Percentiles rank a stretch among this genome's conserved stretches.
Evolutionary conservation across 1,140 invertebrate species (phyloP).

Genomic region (Panonychus citri): DNA sequence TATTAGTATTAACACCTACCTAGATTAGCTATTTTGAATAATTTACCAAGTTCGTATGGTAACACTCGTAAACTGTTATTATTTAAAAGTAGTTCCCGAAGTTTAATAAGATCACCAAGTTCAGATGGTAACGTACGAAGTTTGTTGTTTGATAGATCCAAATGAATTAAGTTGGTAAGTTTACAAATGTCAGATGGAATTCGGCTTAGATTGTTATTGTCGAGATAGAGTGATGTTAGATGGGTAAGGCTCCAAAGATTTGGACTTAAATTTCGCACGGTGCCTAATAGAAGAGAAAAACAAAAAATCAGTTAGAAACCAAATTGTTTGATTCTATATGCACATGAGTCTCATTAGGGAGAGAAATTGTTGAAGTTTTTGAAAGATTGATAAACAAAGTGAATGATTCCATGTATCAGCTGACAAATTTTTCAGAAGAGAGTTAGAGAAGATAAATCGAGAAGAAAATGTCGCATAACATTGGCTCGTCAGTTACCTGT

Average conservation of each 20-base stretch:
- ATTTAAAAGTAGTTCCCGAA: constrained; percentile 77
- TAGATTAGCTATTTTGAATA: constrained; percentile 68
- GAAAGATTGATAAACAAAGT: too few relatives aligned
- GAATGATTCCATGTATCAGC: too few relatives aligned
- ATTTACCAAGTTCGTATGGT: constrained; percentile 87
- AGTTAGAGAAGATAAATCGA: too few relatives aligned
- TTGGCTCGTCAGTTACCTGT: too few relatives aligned
- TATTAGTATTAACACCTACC: constrained; percentile 19
- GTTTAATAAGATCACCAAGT: constrained; percentile 74
- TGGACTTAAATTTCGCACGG: constrained; percentile 70
- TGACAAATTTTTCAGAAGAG: too few relatives aligned
- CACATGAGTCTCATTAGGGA: too few relatives aligned
- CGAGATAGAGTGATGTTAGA: constrained; percentile 74
- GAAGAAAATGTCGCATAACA: too few relatives aligned
- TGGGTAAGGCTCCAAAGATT: constrained; percentile 69
- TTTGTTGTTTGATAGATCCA: constrained; percentile 86
- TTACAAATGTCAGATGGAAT: constrained; percentile 66
- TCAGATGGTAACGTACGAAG: constrained; percentile 75
- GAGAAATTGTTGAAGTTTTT: too few relatives aligned
- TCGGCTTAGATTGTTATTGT: constrained; percentile 70
- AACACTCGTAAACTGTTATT: constrained; percentile 77
- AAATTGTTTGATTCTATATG: too few relatives aligned
- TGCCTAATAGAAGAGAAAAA: constrained; percentile 35
- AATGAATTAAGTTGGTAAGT: constrained; percentile 50
- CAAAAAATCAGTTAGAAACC: too few relatives aligned